phyloP scores from a whole-genome alignment of 2,797 vertebrate genomes.

The Gobio occitaniae region DNA sequence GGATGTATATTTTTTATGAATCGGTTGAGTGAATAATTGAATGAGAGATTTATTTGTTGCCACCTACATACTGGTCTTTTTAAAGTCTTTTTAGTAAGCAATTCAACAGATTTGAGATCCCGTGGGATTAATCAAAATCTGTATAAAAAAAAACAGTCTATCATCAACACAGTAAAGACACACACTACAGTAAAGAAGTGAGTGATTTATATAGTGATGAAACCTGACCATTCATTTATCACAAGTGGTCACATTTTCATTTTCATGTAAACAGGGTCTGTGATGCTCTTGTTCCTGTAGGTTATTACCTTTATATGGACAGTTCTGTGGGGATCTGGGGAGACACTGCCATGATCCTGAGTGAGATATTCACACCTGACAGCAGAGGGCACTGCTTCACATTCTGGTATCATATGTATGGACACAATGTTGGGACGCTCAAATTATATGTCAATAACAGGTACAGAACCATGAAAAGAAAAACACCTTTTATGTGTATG shows the following conservation, averaged over 20 bases:
- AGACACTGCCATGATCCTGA: slow-evolving; percentile 69
- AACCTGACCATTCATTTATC: background rate
- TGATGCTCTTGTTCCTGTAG: slow-evolving; percentile 48
- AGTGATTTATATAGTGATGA: background rate
- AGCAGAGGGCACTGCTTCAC: slow-evolving; percentile 73
- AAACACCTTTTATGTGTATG: background rate
- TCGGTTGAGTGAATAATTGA: too few species aligned
- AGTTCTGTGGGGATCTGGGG: slow-evolving; percentile 73
- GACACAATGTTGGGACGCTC: slow-evolving; percentile 72
- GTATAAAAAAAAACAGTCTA: background rate
- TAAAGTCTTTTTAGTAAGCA: background rate
- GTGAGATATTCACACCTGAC: slow-evolving; percentile 73
- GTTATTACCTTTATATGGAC: slow-evolving; percentile 77
- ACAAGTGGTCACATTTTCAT: background rate
- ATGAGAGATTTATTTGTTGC: too few species aligned
- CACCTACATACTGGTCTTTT: too few species aligned
- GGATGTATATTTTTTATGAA: too few species aligned
- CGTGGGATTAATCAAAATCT: background rate
- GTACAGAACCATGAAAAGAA: slow-evolving; percentile 59
- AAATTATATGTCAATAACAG: slow-evolving; percentile 74
- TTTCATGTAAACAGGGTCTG: background rate
- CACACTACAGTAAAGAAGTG: background rate
- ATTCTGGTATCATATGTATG: slow-evolving; percentile 81
- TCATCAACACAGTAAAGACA: background rate
- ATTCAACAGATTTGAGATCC: background rate